phyloP scores from a whole-genome alignment of 2,113 vertebrate genomes.

The Tachysurus vachellii region DNA sequence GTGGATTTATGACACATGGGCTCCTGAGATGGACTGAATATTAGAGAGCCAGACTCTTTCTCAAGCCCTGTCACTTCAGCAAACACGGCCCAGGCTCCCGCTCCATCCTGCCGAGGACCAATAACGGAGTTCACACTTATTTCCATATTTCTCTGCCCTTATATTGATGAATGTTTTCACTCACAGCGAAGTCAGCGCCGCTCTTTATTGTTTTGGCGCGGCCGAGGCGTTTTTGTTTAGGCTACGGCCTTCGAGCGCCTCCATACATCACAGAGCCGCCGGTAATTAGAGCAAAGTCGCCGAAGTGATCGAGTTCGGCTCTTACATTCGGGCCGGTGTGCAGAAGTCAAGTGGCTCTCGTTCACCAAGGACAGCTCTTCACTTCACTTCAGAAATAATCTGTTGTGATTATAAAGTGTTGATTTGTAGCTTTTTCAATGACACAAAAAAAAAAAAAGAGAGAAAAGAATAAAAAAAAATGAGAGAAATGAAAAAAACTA shows the following conservation, averaged over 20 bases:
- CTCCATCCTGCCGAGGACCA: conserved; percentile 57
- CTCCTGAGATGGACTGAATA: conserved; percentile 18
- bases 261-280: conserved; percentile 46
- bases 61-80: conserved; percentile 44
- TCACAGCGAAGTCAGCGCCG: conserved; percentile 40
- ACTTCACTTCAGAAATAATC: neutral
- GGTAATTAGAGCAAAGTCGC: conserved; percentile 44
- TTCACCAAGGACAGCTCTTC: neutral
- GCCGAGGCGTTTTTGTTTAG: conserved; percentile 50
- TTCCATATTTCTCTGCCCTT: conserved; percentile 41
- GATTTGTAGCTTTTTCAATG: no score
- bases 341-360: neutral
- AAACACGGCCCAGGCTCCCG: conserved; percentile 51
- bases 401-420: neutral
- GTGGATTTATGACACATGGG: conserved; percentile 17
- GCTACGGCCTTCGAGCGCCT: conserved; percentile 32
- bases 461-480: no score
- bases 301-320: conserved; percentile 29
- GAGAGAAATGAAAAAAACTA: no score
- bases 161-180: conserved; percentile 53
- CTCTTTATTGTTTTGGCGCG: conserved; percentile 47
- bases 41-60: conserved; percentile 35
- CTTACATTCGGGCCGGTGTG: neutral
- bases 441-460: no score
- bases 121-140: conserved; percentile 55